Base-by-base conservation (phyloP, 2,888 invertebrate genomes). In the Diarsia rubi region DNA sequence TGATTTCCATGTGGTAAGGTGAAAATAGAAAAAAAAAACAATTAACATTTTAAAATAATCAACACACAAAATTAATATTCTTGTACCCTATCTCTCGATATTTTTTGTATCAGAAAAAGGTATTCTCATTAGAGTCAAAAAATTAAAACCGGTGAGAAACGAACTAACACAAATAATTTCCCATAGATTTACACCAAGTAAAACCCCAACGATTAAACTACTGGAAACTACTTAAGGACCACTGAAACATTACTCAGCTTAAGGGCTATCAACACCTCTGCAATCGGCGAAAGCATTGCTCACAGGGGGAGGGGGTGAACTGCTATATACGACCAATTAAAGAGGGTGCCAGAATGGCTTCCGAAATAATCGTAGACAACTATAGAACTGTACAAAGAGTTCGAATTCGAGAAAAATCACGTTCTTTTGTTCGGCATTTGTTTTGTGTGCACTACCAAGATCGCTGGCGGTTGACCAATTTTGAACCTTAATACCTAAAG, bases 261-360 rank as follows among this genome's bases (percentile, higher is more conserved):
- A 83, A 79, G 80, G 63, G 69, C 70, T 75, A 72, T 75, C 75
- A 79, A 79, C 75, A 79, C 83, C 54, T 79, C 62, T 27, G 60
- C 79, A 59, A 66, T 69, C 60, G 62, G 45, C 49, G 68, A 63
- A 81, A 71, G 71, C 60, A 75, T 75, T 69, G 57, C 71, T 83
- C 70, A 81, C 73, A 59, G 54, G 45, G 27, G 11, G 42, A 14
- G 60, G 57, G 64, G 68, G 65, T 19, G n/a, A 42, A 27, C 42
- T 45, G 54, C 71, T 74, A 65, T 65, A 83, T 66, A 83, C 75
- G 69, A 79, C 82, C 80, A 82, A 82, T 83, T 82, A 82, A 83
- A 79, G 75, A 75, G 69, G 66, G 79, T 54, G 67, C 65, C 60
- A 66, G 54, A 82, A 81, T 64, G 62, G 71, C 59, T 71, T 83